Base-by-base conservation (phyloP, 2,113 vertebrate genomes). In the Pseudolaguvia tuberculata region DNA sequence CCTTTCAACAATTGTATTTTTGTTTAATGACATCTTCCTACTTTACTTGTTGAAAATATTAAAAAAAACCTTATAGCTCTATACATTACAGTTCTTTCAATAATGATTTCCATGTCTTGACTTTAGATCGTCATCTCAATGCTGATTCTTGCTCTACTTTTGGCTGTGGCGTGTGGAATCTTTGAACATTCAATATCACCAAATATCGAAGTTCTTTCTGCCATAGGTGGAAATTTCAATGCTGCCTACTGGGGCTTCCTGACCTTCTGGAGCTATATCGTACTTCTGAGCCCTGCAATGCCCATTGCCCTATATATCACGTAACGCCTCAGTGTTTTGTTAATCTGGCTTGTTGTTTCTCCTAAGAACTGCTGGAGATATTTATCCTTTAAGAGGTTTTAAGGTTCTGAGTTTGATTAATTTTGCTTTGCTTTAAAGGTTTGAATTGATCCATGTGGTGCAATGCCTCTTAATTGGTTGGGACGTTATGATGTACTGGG, bases 291-390 rank as follows among this genome's bases (percentile, higher is more conserved):
- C 11, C 89, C 93, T 18, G 90, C 93, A 70, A 87, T 98, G 27
- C 96, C 97, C 61, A 93, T 98, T 85, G 83, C 94, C 20, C 92
- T 98, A 86, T 97, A 97, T 17, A 93, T 98, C 82, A 85, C 89
- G 97, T 99, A 83, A 88, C 93, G 81, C 9, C 13, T 42, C 63
- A 69, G 1, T 55, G 23, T 9, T 55, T 39, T 12, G 55, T 70
- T 56, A 5, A 48, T 45, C 35, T 57, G 35, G 25, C 10, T 61
- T 62, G 21, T 47, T 17, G 21, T 47, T 14, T 65, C 42, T 21
- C n/a, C 20, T 39, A 25, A 65, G 42, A 47, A 2, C 1, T 18
- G 25, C 27, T 47, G 5, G 21, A 17, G n/a, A 18, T 39, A 20
- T 17, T 72, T 73, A 52, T 35, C 6, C 29, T 53, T 4, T 9